Evolutionary conservation across 2,113 vertebrate genomes (phyloP).

Genomic region (Raphicerus campestris): DNA sequence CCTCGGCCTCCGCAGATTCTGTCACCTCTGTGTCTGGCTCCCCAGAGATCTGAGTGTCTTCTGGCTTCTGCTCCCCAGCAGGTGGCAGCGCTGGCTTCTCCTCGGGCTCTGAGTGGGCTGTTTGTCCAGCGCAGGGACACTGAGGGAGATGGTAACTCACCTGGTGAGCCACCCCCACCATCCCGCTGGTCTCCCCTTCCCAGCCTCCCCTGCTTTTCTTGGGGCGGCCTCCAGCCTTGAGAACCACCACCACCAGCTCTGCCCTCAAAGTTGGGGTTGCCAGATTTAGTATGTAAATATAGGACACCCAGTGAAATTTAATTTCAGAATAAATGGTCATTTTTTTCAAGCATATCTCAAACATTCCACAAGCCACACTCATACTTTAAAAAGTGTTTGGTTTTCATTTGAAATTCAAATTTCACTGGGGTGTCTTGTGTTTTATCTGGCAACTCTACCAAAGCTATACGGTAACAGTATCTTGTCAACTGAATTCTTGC

Average conservation of each 20-base stretch:
- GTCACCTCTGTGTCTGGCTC: neutral
- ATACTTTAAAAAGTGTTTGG: neutral
- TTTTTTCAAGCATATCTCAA: neutral
- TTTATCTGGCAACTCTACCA: neutral
- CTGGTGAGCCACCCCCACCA: neutral
- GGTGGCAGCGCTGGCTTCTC: neutral
- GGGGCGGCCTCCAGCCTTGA: neutral
- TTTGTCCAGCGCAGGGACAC: neutral
- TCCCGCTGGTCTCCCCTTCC: neutral
- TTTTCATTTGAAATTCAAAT: neutral
- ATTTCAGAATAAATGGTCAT: neutral
- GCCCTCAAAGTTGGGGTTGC: neutral
- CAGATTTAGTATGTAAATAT: neutral
- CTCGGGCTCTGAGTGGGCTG: fast-evolving
- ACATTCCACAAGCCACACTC: neutral
- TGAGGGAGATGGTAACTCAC: constrained; percentile 18
- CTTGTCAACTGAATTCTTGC: neutral
- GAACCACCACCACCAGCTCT: neutral
- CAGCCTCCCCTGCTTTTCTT: neutral
- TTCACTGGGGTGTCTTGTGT: neutral
- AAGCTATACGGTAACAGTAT: neutral
- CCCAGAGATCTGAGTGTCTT: neutral
- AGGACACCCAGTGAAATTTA: neutral
- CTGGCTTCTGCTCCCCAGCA: neutral
- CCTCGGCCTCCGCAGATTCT: neutral